These are phyloP conservation scores for Vulpes ferrilata DNA, from an alignment of 2,113 vertebrate species.

Conservation along the genomic window DNA sequence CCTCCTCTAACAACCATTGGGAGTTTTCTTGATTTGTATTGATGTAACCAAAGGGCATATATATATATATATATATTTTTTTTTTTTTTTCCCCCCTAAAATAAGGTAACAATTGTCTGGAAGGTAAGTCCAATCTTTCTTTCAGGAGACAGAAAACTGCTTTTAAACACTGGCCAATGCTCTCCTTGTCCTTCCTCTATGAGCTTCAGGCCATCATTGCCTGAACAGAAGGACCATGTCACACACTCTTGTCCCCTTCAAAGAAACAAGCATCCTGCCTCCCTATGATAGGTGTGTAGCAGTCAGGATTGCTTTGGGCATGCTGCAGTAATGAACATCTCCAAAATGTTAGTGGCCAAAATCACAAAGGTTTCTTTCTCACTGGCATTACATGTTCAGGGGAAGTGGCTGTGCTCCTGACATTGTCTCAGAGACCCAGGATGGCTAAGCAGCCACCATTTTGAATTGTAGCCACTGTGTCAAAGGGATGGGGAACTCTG, in stretches of 20 bases:
- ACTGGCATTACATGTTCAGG: not conserved
- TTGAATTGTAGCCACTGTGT: not conserved
- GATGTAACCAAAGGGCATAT: not conserved
- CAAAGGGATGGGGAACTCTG: not conserved
- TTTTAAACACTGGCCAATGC: not conserved
- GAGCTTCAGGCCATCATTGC: not conserved
- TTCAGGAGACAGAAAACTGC: not conserved
- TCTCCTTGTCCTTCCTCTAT: not conserved
- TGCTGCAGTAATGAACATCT: not conserved
- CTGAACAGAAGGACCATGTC: not conserved
- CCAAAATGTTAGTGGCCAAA: not conserved
- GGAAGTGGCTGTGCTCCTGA: not conserved
- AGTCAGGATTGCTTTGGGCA: not conserved
- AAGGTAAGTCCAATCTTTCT: not conserved
- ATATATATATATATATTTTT: not conserved
- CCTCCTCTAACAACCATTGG: not conserved
- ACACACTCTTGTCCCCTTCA: not conserved
- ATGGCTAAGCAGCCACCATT: not conserved
- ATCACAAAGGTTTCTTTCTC: not conserved
- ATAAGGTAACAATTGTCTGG: not conserved
- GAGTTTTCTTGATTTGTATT: not conserved
- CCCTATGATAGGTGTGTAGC: not conserved
- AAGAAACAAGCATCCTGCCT: not conserved
- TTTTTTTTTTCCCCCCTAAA: constrained; percentile 6
- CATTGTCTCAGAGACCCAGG: not conserved